Evolutionary conservation across 1,140 invertebrate genomes (phyloP).

Genomic region (Drosophila aff.): DNA sequence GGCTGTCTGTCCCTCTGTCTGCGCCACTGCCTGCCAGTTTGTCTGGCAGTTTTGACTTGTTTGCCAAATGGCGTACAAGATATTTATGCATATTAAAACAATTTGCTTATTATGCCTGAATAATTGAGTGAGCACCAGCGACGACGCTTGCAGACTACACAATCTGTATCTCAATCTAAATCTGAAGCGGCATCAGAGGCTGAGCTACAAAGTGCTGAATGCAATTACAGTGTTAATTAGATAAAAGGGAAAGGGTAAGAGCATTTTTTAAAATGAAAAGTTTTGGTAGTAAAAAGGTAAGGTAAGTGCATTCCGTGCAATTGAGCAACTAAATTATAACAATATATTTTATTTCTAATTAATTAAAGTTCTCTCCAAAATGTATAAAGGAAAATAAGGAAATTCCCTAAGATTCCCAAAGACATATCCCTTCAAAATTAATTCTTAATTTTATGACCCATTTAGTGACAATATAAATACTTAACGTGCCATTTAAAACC

Average conservation of each 20-base stretch:
- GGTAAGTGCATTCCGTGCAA: not conserved
- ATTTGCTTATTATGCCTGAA: conserved; percentile 84
- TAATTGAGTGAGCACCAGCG: conserved; percentile 73
- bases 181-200: conserved; percentile 20
- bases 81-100: conserved; percentile 84
- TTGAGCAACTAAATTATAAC: too few relatives aligned
- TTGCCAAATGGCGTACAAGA: conserved; percentile 83
- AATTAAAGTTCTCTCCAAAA: too few relatives aligned
- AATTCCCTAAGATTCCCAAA: not conserved
- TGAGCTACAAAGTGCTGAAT: conserved; percentile 11
- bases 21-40: conserved; percentile 61
- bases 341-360: too few relatives aligned
- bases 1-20: not conserved
- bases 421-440: not conserved
- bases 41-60: conserved; percentile 82
- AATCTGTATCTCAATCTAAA: conserved; percentile 46
- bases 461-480: not conserved
- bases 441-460: too few relatives aligned
- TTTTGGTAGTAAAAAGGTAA: too few relatives aligned
- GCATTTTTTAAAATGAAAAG: too few relatives aligned
- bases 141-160: conserved; percentile 34
- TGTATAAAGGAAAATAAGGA: not conserved
- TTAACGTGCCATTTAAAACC: not conserved
- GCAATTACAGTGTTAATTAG: conserved; percentile 17
- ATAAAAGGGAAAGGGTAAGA: not conserved